Evolutionary conservation across 2,797 vertebrate genomes (phyloP), one percentile per base, ranked within the genome.

Genomic region (Jordanella pulchra): DNA sequence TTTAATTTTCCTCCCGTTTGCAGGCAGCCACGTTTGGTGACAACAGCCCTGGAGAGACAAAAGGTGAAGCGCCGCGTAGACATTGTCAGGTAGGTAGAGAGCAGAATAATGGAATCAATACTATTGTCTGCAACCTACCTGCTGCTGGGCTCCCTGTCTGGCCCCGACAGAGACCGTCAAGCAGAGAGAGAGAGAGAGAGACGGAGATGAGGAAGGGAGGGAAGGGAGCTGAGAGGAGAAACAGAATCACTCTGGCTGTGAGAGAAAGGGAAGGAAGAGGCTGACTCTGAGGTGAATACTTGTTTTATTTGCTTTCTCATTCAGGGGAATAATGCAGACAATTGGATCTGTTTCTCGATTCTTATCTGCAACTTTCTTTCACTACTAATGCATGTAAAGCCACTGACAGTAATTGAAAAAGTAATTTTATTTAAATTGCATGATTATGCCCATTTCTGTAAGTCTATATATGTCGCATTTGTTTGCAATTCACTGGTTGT

Each of bases 51-150:
- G 82, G 72, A 25, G 89, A 90, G 88, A 92, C 91, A 91, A 91
- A 91, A 87, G 89, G 82, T 84, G 85, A 89, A 81, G 77, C 82
- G 84, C 77, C 51, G 82, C 72, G 65, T 69, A 73, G 83, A 79
- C 80, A 86, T 68, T 80, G 77, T 81, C 76, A 89, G 91, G 87
- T 86, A 89, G 89, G 86, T 86, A 86, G 84, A 83, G 89, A 85
- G 84, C 70, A 89, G 85, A 86, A 89, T 84, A 90, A 91, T 89
- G 79, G 88, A 90, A 93, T 93, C 91, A 89, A 90, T 91, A 92
- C 86, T 89, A 90, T 90, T 91, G 89, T 93, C 92, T 93, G 85
- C 89, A 89, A 86, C 89, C 87, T 92, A 91, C 89, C 91, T 92
- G 92, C 89, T 80, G 79, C 87, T 89, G 88, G 89, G 87, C 90